A percentile compares a stretch with the other conserved stretches of the same genome.
Conservation (phyloP, 2,113 vertebrate species). For the Rana temporaria region DNA sequence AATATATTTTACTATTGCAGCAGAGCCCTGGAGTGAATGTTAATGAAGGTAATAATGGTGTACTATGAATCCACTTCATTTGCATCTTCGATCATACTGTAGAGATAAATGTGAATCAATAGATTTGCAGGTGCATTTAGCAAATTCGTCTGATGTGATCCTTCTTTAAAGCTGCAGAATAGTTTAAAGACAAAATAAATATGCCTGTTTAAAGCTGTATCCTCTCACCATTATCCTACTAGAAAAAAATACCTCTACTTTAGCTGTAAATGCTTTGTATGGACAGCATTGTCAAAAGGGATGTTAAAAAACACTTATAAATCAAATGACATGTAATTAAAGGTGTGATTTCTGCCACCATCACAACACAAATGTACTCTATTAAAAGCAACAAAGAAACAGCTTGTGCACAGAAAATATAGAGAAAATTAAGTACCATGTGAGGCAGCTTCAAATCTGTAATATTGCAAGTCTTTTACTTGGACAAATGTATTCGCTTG, state of each 20-base stretch:
- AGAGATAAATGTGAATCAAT: conserved; percentile 51
- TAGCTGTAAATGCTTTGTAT: background rate
- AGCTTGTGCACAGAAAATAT: too few species aligned
- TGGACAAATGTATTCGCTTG: too few species aligned
- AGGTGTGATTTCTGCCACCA: background rate
- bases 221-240: background rate
- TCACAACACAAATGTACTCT: too few species aligned
- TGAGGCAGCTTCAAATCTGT: too few species aligned
- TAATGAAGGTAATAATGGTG: conserved; percentile 46
- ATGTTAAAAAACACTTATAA: background rate
- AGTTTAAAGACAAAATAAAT: background rate
- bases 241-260: background rate
- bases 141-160: conserved; percentile 34
- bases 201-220: conserved; percentile 8
- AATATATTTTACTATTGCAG: conserved; percentile 42
- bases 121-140: conserved; percentile 39
- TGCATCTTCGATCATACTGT: conserved; percentile 42
- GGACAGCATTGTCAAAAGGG: background rate
- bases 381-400: too few species aligned
- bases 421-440: too few species aligned
- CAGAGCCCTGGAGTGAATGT: conserved; percentile 32
- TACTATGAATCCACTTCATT: conserved; percentile 48
- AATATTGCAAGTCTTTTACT: too few species aligned
- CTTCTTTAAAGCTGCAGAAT: conserved; percentile 47
- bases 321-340: background rate